Evolutionary conservation across 2,888 invertebrate species (phyloP).

Genomic region (Hydroisotoma schaefferi): DNA sequence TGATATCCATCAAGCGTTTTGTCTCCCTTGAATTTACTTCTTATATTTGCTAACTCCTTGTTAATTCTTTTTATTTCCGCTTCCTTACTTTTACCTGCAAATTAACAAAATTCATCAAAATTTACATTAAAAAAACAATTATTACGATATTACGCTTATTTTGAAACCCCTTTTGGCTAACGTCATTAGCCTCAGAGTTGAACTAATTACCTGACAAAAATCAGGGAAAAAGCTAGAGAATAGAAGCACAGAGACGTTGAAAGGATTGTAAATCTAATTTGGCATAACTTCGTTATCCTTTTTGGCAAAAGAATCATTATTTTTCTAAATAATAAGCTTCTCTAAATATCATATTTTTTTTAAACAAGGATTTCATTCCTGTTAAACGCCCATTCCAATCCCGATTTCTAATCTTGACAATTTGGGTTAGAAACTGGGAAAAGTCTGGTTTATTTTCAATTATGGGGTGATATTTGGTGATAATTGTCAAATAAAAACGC

Average conservation of each 20-base stretch:
- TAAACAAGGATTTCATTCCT: too few species aligned
- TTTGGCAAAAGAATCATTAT: too few species aligned
- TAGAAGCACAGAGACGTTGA: neutral
- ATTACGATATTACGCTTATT: neutral
- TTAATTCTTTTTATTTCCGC: constrained; percentile 99
- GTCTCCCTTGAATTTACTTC: constrained; percentile 99
- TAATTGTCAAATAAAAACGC: too few species aligned
- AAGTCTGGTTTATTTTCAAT: too few species aligned
- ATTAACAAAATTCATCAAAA: constrained; percentile 2
- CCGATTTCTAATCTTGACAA: too few species aligned
- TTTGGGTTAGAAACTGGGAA: too few species aligned
- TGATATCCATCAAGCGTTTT: constrained; percentile 99
- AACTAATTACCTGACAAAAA: too few species aligned
- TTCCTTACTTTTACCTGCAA: constrained; percentile 94
- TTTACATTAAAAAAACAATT: constrained; percentile 4
- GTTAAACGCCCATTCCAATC: too few species aligned
- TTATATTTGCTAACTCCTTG: constrained; percentile 98
- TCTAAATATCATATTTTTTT: too few species aligned
- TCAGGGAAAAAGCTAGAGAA: neutral
- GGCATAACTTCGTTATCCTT: constrained; percentile 4
- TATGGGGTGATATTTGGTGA: too few species aligned
- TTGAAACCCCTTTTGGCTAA: too few species aligned
- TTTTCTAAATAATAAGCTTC: too few species aligned
- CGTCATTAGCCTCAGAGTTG: neutral
- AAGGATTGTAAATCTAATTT: constrained; percentile 1